These are phyloP conservation scores for Ceratina australensis DNA, from an alignment of 1,140 invertebrate species.

Conservation along the genomic window DNA sequence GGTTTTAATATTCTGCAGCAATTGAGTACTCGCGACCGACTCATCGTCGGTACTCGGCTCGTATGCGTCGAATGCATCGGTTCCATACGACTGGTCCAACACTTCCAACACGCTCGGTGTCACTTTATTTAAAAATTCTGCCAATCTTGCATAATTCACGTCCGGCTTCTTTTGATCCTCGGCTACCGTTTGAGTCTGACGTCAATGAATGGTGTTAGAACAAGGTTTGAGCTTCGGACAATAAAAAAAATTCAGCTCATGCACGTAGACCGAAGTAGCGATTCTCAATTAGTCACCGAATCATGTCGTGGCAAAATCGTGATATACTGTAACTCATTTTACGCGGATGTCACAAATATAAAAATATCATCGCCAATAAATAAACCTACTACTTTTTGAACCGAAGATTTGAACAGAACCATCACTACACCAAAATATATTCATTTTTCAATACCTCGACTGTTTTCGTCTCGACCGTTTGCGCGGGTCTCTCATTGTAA, in stretches of 20 bases:
- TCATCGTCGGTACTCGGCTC: constrained; percentile 62
- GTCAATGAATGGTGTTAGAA: no score
- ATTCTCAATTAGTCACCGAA: no score
- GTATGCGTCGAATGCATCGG: constrained; percentile 73
- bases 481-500: constrained; percentile 60
- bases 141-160: constrained; percentile 73
- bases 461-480: constrained; percentile 68
- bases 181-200: constrained; percentile 73
- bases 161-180: constrained; percentile 57
- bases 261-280: no score
- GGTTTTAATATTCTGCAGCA: constrained; percentile 69
- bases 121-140: constrained; percentile 73
- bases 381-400: no score
- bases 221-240: no score
- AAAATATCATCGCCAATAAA: no score
- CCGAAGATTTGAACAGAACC: not conserved
- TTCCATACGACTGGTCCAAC: constrained; percentile 75
- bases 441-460: constrained; percentile 62
- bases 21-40: constrained; percentile 57
- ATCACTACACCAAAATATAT: not conserved
- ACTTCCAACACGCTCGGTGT: constrained; percentile 74
- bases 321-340: no score
- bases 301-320: no score
- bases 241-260: no score
- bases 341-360: no score